Base-by-base conservation (phyloP, 2,888 invertebrate genomes). In the Rotaria socialis region DNA sequence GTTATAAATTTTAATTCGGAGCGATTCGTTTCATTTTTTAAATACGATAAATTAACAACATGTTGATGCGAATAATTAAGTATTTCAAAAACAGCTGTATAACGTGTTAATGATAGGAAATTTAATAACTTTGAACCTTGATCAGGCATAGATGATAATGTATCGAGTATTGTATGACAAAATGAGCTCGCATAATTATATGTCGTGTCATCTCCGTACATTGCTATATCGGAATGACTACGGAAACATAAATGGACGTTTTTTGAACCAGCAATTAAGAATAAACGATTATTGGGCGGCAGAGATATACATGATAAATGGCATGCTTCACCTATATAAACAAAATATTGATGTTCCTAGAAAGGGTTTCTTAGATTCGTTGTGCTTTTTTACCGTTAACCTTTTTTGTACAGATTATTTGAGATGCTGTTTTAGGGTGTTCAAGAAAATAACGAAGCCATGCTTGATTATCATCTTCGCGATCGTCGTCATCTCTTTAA, bases 31-130 rank as follows among this genome's bases (percentile, higher is more conserved):
- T 22, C 24, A 2, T 89, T 88, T 50, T 88, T 85, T 75, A 92
- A 88, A 87, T 90, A 87, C n/a, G 90, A 90, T 7, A 92, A 88
- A 87, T 91, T 89, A 86, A 91, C 92, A 35, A 92, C 90, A 88
- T 92, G 92, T 87, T 92, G 92, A 88, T 91, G 90, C 8, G 88
- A 87, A 19, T 91, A 91, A 56, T 90, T 90, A 8, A 92, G 88
- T 67, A 92, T 90, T 88, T 92, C 92, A 89, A 90, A 90, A n/a
- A 92, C 90, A n/a, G 89, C 90, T 14, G 92, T 92, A 86, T 89
- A 90, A 75, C 89, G 87, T 85, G 89, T 89, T 10, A 87, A 85
- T 10, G 88, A 89, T 86, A 90, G 87, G 88, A 91, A 90, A 85
- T 88, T 86, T 58, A 90, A 87, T 60, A 91, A 87, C 85, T 89